Evolutionary conservation across 2,113 vertebrate species (phyloP), one percentile per base, ranked within the genome.

Genomic region (Gallinago jamesoni): DNA sequence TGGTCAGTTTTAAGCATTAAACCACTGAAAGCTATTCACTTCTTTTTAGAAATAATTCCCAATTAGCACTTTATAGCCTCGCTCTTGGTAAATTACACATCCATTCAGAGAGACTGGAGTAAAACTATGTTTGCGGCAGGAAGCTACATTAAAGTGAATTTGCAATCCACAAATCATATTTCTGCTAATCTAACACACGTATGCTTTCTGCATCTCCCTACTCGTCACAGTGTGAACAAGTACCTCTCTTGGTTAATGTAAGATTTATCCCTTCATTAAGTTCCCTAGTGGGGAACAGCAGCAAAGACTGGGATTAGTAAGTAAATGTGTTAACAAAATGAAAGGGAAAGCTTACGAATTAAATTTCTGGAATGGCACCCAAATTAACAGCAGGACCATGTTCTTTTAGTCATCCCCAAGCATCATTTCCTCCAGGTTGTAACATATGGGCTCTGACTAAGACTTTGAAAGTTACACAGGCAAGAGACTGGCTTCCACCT

Each of bases 401-500:
- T 93, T 85, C 76, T 73, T 77, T 96, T 96, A 96, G 84, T 94
- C 94, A 96, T 94, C 41, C 37, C 53, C 57, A 91, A 72, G 87
- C 84, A 91, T 76, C 39, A 79, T 87, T 93, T 96, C 94, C 89
- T 95, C 70, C 78, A 88, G 94, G 91, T 79, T 95, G 74, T 62
- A 95, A 85, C 95, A 97, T 93, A 96, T 87, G 89, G 94, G 84
- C 81, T 89, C 84, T 95, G 93, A 96, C 90, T 96, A 91, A 96
- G 81, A 17, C 70, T 81, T 14, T 37, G 33, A 43, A 84, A 76
- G 74, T 91, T 89, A 92, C 1, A 93, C 77, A 95, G 83, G 70
- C 39, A 66, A 37, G 67, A 87, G 45, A 74, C 28, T 19, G 53
- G 41, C 67, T 69, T 96, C 90, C 60, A 92, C 88, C 80, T 56